Evolutionary conservation across 2,113 vertebrate species (phyloP).

Genomic region (Cavia porcellus): DNA sequence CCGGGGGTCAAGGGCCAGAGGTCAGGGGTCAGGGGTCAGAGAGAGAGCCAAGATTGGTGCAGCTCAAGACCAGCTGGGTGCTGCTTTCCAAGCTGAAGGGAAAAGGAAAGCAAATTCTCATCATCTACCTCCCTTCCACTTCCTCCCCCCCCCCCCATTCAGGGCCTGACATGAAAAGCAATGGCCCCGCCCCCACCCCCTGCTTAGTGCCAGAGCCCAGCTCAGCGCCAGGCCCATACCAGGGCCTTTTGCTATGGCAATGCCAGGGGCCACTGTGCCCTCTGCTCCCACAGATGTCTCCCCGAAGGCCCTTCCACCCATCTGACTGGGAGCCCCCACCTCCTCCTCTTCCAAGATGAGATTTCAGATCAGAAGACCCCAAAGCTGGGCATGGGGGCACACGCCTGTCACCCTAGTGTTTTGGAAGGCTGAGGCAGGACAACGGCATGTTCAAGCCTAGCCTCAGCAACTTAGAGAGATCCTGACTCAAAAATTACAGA

Average conservation of each 20-base stretch:
- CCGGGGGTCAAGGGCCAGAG: neutral
- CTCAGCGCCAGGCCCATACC: no score
- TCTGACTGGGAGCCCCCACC: neutral
- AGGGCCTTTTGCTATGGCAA: neutral
- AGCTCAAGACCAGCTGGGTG: neutral
- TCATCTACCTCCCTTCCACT: neutral
- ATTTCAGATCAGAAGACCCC: slow-evolving; percentile 88
- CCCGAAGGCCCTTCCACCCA: neutral
- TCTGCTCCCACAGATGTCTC: slow-evolving; percentile 45
- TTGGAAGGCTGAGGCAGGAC: neutral
- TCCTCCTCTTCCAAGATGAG: slow-evolving; percentile 81
- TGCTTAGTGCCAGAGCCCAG: rapidly evolving
- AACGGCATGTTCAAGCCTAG: neutral
- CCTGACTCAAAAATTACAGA: neutral
- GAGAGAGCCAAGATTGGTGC: neutral
- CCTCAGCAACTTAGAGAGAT: neutral
- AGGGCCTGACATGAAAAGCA: neutral
- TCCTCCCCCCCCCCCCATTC: neutral
- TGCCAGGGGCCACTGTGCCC: neutral
- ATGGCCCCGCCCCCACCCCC: rapidly evolving
- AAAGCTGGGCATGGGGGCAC: neutral
- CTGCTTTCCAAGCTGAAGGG: neutral
- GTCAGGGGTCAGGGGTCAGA: neutral
- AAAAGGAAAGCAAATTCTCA: neutral
- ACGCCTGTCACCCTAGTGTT: neutral